Evolutionary conservation across 2,888 invertebrate genomes (phyloP), one percentile per base, ranked within the genome.

Genomic region (Eilema griseolum): DNA sequence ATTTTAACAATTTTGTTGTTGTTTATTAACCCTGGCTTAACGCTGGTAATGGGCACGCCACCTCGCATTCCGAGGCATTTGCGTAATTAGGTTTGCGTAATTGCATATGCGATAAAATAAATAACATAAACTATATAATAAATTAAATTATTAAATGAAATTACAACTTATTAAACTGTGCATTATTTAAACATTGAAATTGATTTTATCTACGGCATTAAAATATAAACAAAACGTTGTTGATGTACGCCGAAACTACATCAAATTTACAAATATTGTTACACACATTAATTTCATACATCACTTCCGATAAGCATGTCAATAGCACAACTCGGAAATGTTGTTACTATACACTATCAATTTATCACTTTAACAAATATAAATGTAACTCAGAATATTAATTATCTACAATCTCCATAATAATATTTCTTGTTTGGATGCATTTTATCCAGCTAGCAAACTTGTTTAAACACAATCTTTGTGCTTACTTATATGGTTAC

Each of bases 261-360:
- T n/a, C 8, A n/a, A 10, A 37, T 12, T 0, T 12, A 37, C 33
- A 37, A 37, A 37, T 37, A 37, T 12, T 37, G 11, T 37, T 37
- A 37, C 33, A 37, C 33, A 3, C n/a, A 20, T 46, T 52, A 52
- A 52, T n/a, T 52, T 46, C 7, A 46, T 20, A 46, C 7, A 46
- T 52, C n/a, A 52, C 52, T 52, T 52, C n/a, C 52, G 52, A 52
- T 52, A 52, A 52, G n/a, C n/a, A n/a, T 52, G 52, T n/a, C n/a
- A 52, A 52, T 52, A 10, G n/a, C 52, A n/a, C 52, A 52, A 52
- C n/a, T 52, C n/a, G 52, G 52, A 52, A 8, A 52, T 10, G n/a
- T 46, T 46, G 20, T n/a, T 52, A 52, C 52, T 52, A 2, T 10
- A n/a, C 1, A 52, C 10, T 52, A 52, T 52, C 52, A 52, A n/a